Evolutionary conservation across 2,113 vertebrate species (phyloP).

Genomic region (Rhinoderma darwinii): DNA sequence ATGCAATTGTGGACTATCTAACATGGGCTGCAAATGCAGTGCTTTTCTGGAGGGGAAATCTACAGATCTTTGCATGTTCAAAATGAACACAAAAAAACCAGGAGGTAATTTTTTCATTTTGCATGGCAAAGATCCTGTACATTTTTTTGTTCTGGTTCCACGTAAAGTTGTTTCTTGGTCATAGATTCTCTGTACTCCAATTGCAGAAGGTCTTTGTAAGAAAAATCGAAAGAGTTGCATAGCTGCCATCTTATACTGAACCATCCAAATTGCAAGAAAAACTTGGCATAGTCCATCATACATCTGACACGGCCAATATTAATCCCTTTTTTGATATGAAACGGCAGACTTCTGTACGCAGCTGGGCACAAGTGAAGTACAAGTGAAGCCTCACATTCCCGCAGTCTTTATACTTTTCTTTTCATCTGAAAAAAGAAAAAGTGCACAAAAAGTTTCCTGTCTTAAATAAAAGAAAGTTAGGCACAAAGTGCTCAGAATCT

Average conservation of each 20-base stretch:
- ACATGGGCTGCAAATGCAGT: no score
- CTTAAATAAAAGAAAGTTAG: neutral
- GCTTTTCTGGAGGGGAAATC: no score
- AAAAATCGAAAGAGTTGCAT: neutral
- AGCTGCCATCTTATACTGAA: neutral
- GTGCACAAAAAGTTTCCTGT: neutral
- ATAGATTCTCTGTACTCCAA: neutral
- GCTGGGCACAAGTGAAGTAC: neutral
- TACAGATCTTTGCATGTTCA: no score
- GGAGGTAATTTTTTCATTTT: no score
- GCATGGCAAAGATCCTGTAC: no score
- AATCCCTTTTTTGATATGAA: slow-evolving; percentile 2
- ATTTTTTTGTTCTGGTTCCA: neutral
- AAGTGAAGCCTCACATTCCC: neutral
- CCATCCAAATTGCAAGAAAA: slow-evolving; percentile 21
- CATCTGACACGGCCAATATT: neutral
- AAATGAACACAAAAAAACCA: no score
- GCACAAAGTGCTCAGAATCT: neutral
- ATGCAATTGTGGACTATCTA: no score
- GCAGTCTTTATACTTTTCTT: neutral
- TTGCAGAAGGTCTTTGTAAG: neutral
- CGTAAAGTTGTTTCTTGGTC: neutral
- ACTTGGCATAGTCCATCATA: neutral
- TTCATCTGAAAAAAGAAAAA: neutral
- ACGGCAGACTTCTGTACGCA: slow-evolving; percentile 17